Conservation (phyloP, 2,797 vertebrate genomes). For the Darevskia mixta region DNA sequence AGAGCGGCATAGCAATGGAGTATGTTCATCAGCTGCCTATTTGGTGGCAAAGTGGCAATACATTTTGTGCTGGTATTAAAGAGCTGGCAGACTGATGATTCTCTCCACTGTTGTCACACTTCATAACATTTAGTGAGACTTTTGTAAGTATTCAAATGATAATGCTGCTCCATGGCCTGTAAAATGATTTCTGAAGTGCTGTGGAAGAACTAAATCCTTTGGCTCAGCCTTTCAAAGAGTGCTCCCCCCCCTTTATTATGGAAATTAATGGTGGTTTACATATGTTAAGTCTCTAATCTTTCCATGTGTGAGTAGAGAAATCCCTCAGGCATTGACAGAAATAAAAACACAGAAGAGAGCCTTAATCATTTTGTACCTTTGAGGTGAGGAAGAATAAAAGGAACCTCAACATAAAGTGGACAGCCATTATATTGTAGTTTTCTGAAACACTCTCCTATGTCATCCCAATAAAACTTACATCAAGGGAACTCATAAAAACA, state of each 20-base stretch:
- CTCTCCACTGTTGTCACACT: constrained; percentile 25
- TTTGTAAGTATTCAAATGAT: background rate
- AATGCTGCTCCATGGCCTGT: constrained; percentile 22
- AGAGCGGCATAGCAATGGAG: background rate
- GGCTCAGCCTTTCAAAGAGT: background rate
- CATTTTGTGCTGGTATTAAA: background rate
- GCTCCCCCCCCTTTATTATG: background rate
- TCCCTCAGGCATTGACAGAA: constrained; percentile 8
- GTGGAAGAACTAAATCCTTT: constrained; percentile 43
- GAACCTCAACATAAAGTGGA: background rate
- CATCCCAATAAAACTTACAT: background rate
- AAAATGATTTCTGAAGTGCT: constrained; percentile 29
- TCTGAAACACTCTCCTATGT: background rate
- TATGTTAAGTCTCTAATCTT: constrained; percentile 24
- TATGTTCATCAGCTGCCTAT: background rate
- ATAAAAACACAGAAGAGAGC: constrained; percentile 12
- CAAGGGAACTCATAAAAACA: background rate
- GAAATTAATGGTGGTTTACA: constrained; percentile 35
- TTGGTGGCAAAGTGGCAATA: background rate
- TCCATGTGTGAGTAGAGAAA: background rate
- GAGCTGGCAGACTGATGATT: background rate
- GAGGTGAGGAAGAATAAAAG: background rate
- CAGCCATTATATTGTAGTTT: background rate
- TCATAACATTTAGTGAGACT: constrained; percentile 44
- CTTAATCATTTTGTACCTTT: background rate